Base-by-base conservation (phyloP, 2,113 vertebrate species). In the Sprattus sprattus region DNA sequence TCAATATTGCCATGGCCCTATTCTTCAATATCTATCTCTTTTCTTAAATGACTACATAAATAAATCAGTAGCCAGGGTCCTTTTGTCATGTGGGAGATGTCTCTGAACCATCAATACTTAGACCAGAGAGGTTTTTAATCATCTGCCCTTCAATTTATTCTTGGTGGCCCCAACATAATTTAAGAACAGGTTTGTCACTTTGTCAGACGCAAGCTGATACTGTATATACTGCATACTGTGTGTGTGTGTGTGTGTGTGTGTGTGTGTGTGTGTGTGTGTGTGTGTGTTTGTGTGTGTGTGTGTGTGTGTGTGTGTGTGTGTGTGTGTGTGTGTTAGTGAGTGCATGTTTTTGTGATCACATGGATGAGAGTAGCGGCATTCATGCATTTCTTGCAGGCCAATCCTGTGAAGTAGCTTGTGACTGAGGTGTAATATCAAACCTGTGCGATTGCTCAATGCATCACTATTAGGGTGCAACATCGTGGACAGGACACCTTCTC, bases 61-160 rank as follows among this genome's bases (percentile, higher is more conserved):
- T 81, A 87, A 82, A 83, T 90, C 71, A 87, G 83, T 25, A 46
- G 78, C 57, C 39, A 46, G 83, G 39, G 18, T 44, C 25, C 45
- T 47, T 82, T 57, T 25, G 6, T 85, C 60, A 88, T 75, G 71
- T 32, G 71, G 28, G 71, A 81, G 54, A 88, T 60, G 6, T 67
- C 67, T 71, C 80, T 7, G 60, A 85, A 45, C 87, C 60, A 85
- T 86, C 83, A 84, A 88, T 89, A 89, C 81, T 57, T 85, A 83
- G 28, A 45, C 20, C 64, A 85, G 49, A 82, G 22, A 60, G 75
- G 22, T 60, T 71, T 80, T 87, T 90, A 82, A 90, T 90, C 86
- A 88, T 45, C 81, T 78, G 45, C 50, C 81, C 85, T n/a, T 81
- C 22, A 49, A 87, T 88, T 83, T 83, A 82, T 84, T 87, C 52